phyloP scores from a whole-genome alignment of 2,888 invertebrate genomes.

The Cephalotes varians region DNA sequence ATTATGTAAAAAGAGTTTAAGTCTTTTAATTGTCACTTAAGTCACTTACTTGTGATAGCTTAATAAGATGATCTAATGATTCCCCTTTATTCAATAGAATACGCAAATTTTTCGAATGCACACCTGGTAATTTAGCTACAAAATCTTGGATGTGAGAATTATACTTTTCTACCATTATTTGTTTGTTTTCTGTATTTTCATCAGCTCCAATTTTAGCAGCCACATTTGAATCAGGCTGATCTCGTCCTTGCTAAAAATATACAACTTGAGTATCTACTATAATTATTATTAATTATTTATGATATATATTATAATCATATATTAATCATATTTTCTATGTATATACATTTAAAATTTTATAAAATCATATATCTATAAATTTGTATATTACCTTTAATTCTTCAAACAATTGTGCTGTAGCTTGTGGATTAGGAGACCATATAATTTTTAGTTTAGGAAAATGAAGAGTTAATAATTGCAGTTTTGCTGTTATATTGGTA shows the following conservation, averaged over 20 bases:
- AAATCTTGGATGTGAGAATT: constrained; percentile 92
- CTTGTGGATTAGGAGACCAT: constrained; percentile 98
- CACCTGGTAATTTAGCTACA: constrained; percentile 94
- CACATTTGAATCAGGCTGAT: constrained; percentile 91
- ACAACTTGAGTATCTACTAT: background rate
- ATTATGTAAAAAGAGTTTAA: background rate
- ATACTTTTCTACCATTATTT: constrained; percentile 88
- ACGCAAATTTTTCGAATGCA: constrained; percentile 94
- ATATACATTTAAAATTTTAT: background rate
- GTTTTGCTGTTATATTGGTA: constrained; percentile 93
- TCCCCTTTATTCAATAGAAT: constrained; percentile 91
- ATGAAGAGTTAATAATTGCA: constrained; percentile 97
- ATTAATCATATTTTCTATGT: background rate
- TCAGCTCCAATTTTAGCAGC: constrained; percentile 92
- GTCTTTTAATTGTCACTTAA: background rate
- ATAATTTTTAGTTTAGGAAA: constrained; percentile 97
- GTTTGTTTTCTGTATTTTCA: constrained; percentile 86
- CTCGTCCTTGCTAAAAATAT: constrained; percentile 90
- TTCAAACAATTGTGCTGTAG: constrained; percentile 97
- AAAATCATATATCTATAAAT: constrained; percentile 5
- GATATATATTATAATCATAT: background rate
- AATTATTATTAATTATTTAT: background rate
- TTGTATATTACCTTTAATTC: constrained; percentile 92
- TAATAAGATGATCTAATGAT: constrained; percentile 89
- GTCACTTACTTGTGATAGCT: constrained; percentile 87